Base-by-base conservation (phyloP, 37 sponge, comb jelly and placozoan species). In the Ephydatia muelleri region DNA sequence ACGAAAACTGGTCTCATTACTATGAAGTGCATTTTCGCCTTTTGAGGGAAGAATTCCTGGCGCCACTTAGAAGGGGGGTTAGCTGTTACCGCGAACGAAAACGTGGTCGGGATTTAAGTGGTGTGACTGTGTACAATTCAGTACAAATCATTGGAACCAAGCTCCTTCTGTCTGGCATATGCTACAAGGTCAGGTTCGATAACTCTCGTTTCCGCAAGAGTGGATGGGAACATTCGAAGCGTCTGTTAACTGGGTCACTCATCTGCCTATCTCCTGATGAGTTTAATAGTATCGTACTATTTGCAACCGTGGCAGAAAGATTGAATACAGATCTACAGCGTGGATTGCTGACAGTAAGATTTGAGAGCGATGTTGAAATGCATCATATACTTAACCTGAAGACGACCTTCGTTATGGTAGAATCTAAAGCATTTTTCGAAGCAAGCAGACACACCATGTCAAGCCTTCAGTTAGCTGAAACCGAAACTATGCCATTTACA, bases 401-500 rank as follows among this genome's bases (percentile, higher is more conserved):
- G n/a, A 31, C 65, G 40, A 21, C 23, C 0, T 92, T 72, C 65
- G 64, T 57, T 16, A 84, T 92, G 76, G 75, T 88, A 19, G 93
- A 89, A 31, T 93, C 93, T 9, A 77, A 83, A 5, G 87, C 80
- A 5, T 93, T 83, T 79, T 93, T 82, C 69, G 91, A 83, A 57
- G 91, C 94, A 29, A 90, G 87, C 75, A 49, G 36, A 28, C 94
- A 87, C 33, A 83, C 87, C 6, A 74, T 93, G 36, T 5, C 28
- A 22, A 68, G 83, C 25, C 65, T 93, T 13, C 79, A 87, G 66
- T 37, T 49, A 5, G 47, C 65, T 73, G 85, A 86, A 65, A 43
- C 79, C n/a, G 89, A 84, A 25, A 92, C 92, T 28, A 92, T 97
- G 90, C 97, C 95, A 40, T 92, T 97, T 67, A 91, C 67, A 5